These are phyloP conservation scores for Eurytoma californica DNA, from an alignment of 2,888 invertebrate genomes.

Conservation along the genomic window DNA sequence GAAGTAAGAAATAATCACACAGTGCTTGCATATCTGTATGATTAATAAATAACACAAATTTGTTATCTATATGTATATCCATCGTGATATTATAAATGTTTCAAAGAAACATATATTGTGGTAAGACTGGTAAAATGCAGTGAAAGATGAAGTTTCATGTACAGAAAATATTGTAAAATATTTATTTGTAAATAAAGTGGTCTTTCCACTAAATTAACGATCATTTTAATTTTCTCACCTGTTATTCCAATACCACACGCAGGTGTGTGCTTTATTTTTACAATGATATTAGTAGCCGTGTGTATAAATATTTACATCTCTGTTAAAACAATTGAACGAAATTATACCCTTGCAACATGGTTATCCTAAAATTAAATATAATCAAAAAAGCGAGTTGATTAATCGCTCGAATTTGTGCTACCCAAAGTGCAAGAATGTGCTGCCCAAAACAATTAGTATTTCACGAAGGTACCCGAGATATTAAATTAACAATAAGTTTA, in stretches of 20 bases:
- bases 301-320: background rate
- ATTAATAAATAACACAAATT: slow-evolving; percentile 15
- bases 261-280: too few species aligned
- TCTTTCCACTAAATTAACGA: slow-evolving; percentile 12
- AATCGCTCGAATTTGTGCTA: background rate
- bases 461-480: background rate
- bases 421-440: background rate
- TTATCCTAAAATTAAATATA: background rate
- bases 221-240: background rate
- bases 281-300: too few species aligned
- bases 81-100: slow-evolving; percentile 46
- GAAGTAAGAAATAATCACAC: slow-evolving; percentile 7
- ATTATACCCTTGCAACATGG: background rate
- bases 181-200: slow-evolving; percentile 56
- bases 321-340: slow-evolving; percentile 5
- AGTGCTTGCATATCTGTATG: background rate
- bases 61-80: slow-evolving; percentile 18
- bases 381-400: background rate
- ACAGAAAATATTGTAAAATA: slow-evolving; percentile 56
- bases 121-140: slow-evolving; percentile 51
- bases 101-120: slow-evolving; percentile 44
- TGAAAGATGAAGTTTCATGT: slow-evolving; percentile 40
- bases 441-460: background rate
- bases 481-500: background rate
- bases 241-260: background rate